Evolutionary conservation across 2,888 invertebrate genomes (phyloP), one percentile per base, ranked within the genome.

Genomic region (Nemapogon koenigi): DNA sequence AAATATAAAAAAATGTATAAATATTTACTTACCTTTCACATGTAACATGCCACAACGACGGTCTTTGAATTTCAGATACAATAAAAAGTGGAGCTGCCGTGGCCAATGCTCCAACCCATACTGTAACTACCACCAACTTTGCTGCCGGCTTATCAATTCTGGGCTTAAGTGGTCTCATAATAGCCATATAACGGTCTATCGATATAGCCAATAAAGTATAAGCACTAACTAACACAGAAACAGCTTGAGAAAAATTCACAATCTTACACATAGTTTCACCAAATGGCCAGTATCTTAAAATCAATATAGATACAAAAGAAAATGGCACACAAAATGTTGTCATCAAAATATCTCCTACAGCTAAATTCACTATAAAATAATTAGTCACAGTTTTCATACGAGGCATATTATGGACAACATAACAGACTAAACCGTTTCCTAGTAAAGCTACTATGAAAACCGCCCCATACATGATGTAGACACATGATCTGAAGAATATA

Each of bases 321-420:
- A 94, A 94, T 2, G 95, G 95, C 45, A 96, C 89, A 66, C 96
- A 95, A 53, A 96, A 89, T 15, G 92, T 57, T 0, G 94, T 90
- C 88, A 96, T 94, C 40, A 95, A 70, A 42, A 96, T 87, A 60
- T 96, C 96, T 26, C 95, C 92, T 26, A 94, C 81, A 0, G 95
- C 94, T 46, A 96, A 75, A 63, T 91, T 92, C 57, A 91, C 89
- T 55, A 96, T 92, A 63, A 95, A 94, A 65, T 86, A 92, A 64
- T 96, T 96, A 28, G 95, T 95, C 2, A 95, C 93, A 0, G 94
- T 94, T 51, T 90, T 84, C 94, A 95, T 94, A 26, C 91, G 83
- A 1, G 91, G 89, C n/a, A 89, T 89, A 3, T 87, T 85, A 46
- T 89, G 81, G 1, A 96, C 93, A 16, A 94, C 90, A 62, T 90